Percentiles rank a stretch among this genome's conserved stretches.
These are phyloP conservation scores for Ochropacha duplaris DNA, from an alignment of 2,888 invertebrate species.

Conservation along the genomic window DNA sequence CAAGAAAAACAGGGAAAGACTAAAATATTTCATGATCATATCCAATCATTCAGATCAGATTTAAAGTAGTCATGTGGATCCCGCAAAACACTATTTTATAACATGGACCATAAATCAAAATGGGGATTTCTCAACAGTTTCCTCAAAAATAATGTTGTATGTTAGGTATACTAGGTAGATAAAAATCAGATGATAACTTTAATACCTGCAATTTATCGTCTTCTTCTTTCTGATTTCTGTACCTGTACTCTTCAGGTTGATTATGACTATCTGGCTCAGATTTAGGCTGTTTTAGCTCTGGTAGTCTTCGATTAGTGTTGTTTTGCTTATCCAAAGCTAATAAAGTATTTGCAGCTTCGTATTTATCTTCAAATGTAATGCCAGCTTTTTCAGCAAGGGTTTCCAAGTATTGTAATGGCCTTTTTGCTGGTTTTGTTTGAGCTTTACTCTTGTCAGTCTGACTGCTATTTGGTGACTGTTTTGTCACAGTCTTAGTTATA, in stretches of 20 bases:
- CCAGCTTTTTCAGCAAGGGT: conserved; percentile 89
- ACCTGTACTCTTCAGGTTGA: conserved; percentile 67
- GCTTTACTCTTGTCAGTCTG: conserved; percentile 61
- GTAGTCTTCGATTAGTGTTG: conserved; percentile 67
- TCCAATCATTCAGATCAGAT: too few relatives aligned
- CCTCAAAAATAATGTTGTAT: too few relatives aligned
- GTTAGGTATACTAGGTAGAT: not conserved
- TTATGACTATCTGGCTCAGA: conserved; percentile 62
- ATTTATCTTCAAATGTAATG: conserved; percentile 88
- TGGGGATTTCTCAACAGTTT: too few relatives aligned
- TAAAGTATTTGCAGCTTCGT: conserved; percentile 86
- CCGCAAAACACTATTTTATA: too few relatives aligned
- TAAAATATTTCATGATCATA: too few relatives aligned
- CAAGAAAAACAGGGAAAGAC: too few relatives aligned
- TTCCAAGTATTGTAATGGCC: conserved; percentile 86
- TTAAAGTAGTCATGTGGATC: too few relatives aligned
- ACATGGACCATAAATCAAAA: too few relatives aligned
- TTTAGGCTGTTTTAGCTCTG: conserved; percentile 67
- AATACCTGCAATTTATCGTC: conserved; percentile 74
- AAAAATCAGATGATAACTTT: conserved; percentile 6
- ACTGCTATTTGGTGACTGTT: conserved; percentile 57
- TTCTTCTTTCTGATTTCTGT: conserved; percentile 72
- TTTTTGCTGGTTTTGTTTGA: conserved; percentile 55
- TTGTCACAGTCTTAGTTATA: conserved; percentile 69
- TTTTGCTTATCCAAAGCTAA: conserved; percentile 86